Conservation (phyloP, 1,140 invertebrate species). For the Hyphantria cunea region DNA sequence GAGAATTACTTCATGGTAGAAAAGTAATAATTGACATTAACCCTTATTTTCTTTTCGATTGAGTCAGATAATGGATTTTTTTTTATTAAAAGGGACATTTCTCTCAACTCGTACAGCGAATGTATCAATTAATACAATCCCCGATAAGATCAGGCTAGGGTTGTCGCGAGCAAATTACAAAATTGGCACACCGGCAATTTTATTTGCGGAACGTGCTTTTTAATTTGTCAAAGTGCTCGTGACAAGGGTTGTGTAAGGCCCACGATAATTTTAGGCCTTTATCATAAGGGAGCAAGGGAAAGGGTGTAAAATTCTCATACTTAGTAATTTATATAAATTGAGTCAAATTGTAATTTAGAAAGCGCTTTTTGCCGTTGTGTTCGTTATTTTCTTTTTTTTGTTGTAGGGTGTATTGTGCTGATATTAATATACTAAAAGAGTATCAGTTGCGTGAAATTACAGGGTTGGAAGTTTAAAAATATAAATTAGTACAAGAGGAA, state of each 20-base stretch:
- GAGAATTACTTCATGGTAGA: too few relatives aligned
- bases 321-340: slow-evolving; percentile 37
- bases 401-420: not conserved
- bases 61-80: too few relatives aligned
- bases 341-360: slow-evolving; percentile 34
- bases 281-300: slow-evolving; percentile 13
- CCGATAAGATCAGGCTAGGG: slow-evolving; percentile 22
- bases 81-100: too few relatives aligned
- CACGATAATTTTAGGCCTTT: slow-evolving; percentile 27
- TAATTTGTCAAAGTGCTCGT: slow-evolving; percentile 34
- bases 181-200: slow-evolving; percentile 27
- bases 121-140: slow-evolving; percentile 14
- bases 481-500: not conserved
- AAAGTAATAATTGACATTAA: too few relatives aligned
- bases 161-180: slow-evolving; percentile 23
- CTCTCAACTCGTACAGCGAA: not conserved
- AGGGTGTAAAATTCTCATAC: slow-evolving; percentile 32
- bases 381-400: slow-evolving; percentile 7
- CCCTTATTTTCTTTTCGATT: too few relatives aligned
- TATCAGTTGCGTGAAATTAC: slow-evolving; percentile 7
- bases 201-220: slow-evolving; percentile 31
- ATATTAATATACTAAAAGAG: slow-evolving; percentile 12
- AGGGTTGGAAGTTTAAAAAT: not conserved
- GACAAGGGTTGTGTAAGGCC: slow-evolving; percentile 20
- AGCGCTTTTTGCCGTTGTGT: slow-evolving; percentile 5